Conservation (phyloP, 2,888 invertebrate genomes). For the Sthenelais limicola region DNA sequence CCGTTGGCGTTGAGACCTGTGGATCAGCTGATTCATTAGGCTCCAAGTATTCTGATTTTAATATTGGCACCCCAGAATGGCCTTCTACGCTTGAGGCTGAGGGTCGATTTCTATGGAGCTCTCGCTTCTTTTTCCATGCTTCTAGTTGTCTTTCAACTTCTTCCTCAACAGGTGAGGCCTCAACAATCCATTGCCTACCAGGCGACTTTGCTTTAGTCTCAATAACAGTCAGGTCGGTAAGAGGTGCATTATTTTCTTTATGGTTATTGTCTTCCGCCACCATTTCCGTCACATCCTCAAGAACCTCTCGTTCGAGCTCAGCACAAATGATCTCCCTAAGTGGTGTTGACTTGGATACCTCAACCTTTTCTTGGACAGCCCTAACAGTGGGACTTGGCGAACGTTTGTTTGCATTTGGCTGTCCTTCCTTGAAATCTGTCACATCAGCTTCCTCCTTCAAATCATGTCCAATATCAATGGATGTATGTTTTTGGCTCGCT, state of each 20-base stretch:
- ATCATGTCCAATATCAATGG: not conserved
- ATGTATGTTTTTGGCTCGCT: not conserved
- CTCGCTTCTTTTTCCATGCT: constrained; percentile 8
- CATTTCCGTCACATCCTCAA: not conserved
- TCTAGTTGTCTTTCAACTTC: constrained; percentile 8
- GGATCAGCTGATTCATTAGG: too few relatives aligned
- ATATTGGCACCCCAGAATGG: not conserved
- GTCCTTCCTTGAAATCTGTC: not conserved
- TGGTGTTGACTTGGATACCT: not conserved
- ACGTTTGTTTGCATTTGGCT: not conserved
- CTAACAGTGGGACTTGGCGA: constrained; percentile 13
- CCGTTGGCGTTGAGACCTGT: too few relatives aligned
- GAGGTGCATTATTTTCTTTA: too few relatives aligned
- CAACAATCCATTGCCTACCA: not conserved
- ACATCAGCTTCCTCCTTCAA: not conserved
- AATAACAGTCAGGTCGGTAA: too few relatives aligned
- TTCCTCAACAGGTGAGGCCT: not conserved
- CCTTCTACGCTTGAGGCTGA: not conserved
- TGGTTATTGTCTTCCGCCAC: too few relatives aligned
- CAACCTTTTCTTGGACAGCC: constrained; percentile 23
- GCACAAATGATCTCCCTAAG: constrained; percentile 26
- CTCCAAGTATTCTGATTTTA: too few relatives aligned
- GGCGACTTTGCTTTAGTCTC: too few relatives aligned
- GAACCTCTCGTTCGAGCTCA: constrained; percentile 16
- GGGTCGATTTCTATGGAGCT: not conserved